Evolutionary conservation across 2,113 vertebrate species (phyloP).

Genomic region (Coregonus clupeaformis): DNA sequence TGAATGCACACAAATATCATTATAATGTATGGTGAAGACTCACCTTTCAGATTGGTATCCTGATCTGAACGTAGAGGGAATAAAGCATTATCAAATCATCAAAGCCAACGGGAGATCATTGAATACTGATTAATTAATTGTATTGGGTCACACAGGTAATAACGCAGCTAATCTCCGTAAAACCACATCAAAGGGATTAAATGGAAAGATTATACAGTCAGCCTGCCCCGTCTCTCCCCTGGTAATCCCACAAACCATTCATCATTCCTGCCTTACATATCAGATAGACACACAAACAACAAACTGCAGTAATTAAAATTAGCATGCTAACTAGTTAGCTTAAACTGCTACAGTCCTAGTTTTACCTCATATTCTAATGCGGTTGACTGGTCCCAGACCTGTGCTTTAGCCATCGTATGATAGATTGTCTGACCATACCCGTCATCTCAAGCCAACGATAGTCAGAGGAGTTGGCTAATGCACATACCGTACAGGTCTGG

Average conservation of each 20-base stretch:
- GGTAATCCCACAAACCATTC: not conserved
- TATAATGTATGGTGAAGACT: constrained; percentile 8
- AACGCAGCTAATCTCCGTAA: not conserved
- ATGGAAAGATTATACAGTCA: not conserved
- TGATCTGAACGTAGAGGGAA: constrained; percentile 75
- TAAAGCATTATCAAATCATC: not conserved
- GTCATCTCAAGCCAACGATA: too few species aligned
- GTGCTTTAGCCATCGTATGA: too few species aligned
- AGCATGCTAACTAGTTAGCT: too few species aligned
- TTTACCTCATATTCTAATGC: too few species aligned
- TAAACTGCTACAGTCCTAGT: too few species aligned
- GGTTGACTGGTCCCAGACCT: too few species aligned
- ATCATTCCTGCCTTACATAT: not conserved
- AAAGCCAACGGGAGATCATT: not conserved
- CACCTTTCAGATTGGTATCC: constrained; percentile 76
- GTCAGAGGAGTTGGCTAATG: not conserved
- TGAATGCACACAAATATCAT: not conserved
- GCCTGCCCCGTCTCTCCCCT: not conserved
- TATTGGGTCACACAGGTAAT: not conserved
- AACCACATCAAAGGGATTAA: constrained; percentile 4
- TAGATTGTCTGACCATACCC: too few species aligned
- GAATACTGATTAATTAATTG: not conserved
- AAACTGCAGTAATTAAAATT: not conserved
- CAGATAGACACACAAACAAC: not conserved
- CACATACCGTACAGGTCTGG: too few species aligned